Evolutionary conservation across 2,888 invertebrate genomes (phyloP).

Genomic region (Brachylomia viminalis): DNA sequence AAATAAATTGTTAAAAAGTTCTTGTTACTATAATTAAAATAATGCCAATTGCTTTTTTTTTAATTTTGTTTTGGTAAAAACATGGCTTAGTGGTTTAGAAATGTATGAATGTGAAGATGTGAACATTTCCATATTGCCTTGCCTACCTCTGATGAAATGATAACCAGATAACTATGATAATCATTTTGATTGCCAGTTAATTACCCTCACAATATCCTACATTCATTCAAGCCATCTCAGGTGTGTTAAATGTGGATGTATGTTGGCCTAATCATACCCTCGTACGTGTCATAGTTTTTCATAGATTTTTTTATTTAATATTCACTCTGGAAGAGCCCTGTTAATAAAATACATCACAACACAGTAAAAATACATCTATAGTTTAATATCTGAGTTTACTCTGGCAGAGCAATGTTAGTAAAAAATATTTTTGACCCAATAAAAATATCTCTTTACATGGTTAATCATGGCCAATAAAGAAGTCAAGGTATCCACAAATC

Average conservation of each 20-base stretch:
- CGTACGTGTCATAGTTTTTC: neutral
- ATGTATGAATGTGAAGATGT: neutral
- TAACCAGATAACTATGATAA: neutral
- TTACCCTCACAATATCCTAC: neutral
- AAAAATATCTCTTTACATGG: neutral
- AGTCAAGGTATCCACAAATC: neutral
- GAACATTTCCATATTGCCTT: neutral
- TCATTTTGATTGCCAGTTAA: conserved; percentile 1
- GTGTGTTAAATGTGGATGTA: neutral
- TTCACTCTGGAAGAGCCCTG: neutral
- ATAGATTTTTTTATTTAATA: neutral
- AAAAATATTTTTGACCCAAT: neutral
- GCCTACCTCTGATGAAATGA: neutral
- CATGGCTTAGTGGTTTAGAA: neutral
- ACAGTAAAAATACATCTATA: neutral
- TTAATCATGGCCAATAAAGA: too few species aligned
- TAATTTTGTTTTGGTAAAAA: neutral
- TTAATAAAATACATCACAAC: neutral
- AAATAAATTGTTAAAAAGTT: conserved; percentile 23
- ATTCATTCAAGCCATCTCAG: neutral
- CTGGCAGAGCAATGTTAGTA: too few species aligned
- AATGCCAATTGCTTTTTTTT: neutral
- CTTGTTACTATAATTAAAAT: neutral
- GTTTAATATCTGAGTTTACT: neutral
- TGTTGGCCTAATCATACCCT: too few species aligned